Conservation (phyloP, 1,140 invertebrate species). For the Chionoecetes opilio region DNA sequence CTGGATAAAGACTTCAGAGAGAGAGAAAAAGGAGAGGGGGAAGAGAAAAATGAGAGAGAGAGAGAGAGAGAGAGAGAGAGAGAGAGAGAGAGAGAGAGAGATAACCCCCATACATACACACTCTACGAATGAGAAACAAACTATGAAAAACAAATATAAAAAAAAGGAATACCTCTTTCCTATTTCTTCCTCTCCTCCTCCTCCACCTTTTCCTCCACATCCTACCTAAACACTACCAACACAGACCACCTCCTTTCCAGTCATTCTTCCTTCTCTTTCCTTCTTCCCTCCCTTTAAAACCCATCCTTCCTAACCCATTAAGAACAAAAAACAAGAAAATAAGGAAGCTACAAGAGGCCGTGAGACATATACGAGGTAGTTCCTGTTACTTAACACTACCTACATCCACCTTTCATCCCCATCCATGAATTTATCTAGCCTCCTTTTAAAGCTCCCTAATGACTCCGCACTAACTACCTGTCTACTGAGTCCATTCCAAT, state of each 20-base stretch:
- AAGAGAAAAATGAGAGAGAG: neutral
- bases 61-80: slow-evolving; percentile 27
- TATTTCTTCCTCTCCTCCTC: neutral
- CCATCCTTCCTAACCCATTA: no score
- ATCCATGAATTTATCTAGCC: neutral
- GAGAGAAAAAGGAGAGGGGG: neutral
- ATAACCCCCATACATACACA: neutral
- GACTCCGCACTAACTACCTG: neutral
- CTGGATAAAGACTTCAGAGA: no score
- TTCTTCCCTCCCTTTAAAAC: neutral
- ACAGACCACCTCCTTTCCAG: neutral
- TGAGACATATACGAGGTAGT: no score
- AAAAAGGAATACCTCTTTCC: neutral
- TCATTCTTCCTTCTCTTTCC: neutral
- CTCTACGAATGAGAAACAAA: neutral
- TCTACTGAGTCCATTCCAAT: no score
- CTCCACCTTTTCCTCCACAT: neutral
- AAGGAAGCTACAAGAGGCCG: no score
- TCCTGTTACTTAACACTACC: neutral
- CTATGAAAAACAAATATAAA: neutral
- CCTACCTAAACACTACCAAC: no score
- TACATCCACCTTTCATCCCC: neutral
- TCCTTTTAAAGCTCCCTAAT: neutral
- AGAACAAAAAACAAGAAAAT: no score
- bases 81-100: slow-evolving; percentile 18